Evolutionary conservation across 2,797 vertebrate genomes (phyloP), one percentile per base, ranked within the genome.

Genomic region (Sorex maritimensis): DNA sequence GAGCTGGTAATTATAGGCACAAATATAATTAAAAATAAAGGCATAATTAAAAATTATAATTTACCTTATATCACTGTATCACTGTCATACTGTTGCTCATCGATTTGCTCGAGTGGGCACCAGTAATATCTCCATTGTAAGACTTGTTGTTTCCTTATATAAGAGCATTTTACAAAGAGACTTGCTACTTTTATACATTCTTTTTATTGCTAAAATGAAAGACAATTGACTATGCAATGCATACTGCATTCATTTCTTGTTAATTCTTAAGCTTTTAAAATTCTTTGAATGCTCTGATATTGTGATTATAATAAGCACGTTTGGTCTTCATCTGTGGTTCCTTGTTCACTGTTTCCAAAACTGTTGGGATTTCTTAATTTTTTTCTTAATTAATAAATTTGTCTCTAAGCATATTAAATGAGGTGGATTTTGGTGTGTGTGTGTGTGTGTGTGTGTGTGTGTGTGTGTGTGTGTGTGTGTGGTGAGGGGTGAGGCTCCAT

Each of bases 201-300:
- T 61, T 23, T 21, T 24, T 91, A 7, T 28, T 79, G 46, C 72
- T 75, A 73, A 80, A 91, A 65, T 17, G 1, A 92, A 79, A 90
- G 72, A 9, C 49, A 52, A 52, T 92, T 77, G 11, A 88, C 24
- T 69, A 82, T 44, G 0, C 41, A 26, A 91, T 88, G 30, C 8
- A 5, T 49, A 6, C 67, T 92, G 69, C 14, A 61, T 52, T 0
- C 0, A 44, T 75, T 93, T 88, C 30, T 44, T 88, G n/a, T 30
- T 38, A 13, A 65, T 68, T 23, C 30, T 34, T 65, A 89, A 74
- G 17, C 68, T 81, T 41, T 68, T 30, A 11, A 86, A 92, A 82
- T 72, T 67, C 21, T 72, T 92, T 69, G 52, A 83, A 46, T 44
- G 38, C n/a, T 30, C n/a, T 30, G 14, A 30, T 69, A 30, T 69